Evolutionary conservation across 2,888 invertebrate species (phyloP), one percentile per base, ranked within the genome.

Genomic region (Melinaea marsaeus): DNA sequence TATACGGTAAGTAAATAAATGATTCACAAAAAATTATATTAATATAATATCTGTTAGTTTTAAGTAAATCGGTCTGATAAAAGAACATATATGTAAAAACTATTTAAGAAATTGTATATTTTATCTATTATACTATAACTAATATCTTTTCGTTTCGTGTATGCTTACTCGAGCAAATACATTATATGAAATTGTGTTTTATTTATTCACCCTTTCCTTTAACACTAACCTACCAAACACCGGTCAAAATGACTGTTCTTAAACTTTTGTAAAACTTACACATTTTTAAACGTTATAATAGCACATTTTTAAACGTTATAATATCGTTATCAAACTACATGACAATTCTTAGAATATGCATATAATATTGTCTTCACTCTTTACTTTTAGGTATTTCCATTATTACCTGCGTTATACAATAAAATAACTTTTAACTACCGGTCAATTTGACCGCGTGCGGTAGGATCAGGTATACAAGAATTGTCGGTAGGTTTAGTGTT

Each of bases 21-120:
- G n/a, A 55, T 57, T 54, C 42, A 60, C 65, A 63, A 55, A 66
- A 62, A 58, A 45, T 46, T 34, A 22, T 33, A 46, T 55, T 63
- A 51, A 22, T 60, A 46, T 57, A 35, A 47, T 54, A 58, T 11
- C 22, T 13, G 54, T 57, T 64, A 67, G 57, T 57, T 47, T 48
- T 67, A 67, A 67, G 62, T 60, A 64, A 64, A 67, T 67, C 61
- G 61, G 67, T 67, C 65, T 65, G 63, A 65, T 55, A 62, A 61
- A 61, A 63, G 33, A 63, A 32, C 57, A 60, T 69, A 65, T 61
- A 54, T 67, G 34, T 65, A 64, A 62, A 65, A 61, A 65, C 22
- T 61, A 69, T 61, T 57, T 67, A 69, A 63, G 58, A 48, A 64
- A 65, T 66, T 69, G 62, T 69, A 69, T 69, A 69, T 66, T 69